Conservation (phyloP, 2,888 invertebrate genomes). For the Mamestra brassicae region DNA sequence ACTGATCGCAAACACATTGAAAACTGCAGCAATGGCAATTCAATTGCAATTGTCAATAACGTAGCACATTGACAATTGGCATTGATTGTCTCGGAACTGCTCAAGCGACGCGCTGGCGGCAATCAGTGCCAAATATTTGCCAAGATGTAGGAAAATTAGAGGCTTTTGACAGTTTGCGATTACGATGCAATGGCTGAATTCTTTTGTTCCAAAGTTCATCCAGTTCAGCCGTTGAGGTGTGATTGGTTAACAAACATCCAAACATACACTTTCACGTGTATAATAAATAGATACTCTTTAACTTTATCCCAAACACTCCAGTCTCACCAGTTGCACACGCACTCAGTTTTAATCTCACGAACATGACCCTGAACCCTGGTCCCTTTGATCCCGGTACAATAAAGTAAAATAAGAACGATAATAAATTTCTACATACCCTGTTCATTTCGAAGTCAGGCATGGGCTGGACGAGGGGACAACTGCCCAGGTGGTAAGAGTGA, state of each 20-base stretch:
- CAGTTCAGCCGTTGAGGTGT: neutral
- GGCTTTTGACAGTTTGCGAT: too few relatives aligned
- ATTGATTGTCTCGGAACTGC: too few relatives aligned
- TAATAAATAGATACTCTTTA: neutral
- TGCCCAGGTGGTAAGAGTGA: constrained; percentile 94
- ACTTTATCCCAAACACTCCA: constrained; percentile 8
- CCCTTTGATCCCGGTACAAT: constrained; percentile 23
- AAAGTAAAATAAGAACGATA: constrained; percentile 19
- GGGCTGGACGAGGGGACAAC: constrained; percentile 94
- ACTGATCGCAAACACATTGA: too few relatives aligned
- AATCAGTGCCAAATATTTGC: neutral
- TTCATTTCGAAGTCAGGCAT: constrained; percentile 94
- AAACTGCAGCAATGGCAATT: too few relatives aligned
- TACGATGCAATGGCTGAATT: too few relatives aligned
- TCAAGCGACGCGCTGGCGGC: too few relatives aligned
- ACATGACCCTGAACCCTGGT: constrained; percentile 19
- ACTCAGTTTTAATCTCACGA: constrained; percentile 5
- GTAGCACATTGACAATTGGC: too few relatives aligned
- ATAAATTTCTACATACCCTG: constrained; percentile 81
- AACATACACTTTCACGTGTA: neutral
- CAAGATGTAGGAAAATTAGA: too few relatives aligned
- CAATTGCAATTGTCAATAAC: too few relatives aligned
- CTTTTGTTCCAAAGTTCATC: neutral
- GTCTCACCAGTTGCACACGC: neutral
- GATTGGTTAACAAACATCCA: neutral